A percentile compares a stretch with the other conserved stretches of the same genome.
These are phyloP conservation scores for Bombus soroeensis DNA, from an alignment of 1,140 invertebrate species.

Conservation along the genomic window DNA sequence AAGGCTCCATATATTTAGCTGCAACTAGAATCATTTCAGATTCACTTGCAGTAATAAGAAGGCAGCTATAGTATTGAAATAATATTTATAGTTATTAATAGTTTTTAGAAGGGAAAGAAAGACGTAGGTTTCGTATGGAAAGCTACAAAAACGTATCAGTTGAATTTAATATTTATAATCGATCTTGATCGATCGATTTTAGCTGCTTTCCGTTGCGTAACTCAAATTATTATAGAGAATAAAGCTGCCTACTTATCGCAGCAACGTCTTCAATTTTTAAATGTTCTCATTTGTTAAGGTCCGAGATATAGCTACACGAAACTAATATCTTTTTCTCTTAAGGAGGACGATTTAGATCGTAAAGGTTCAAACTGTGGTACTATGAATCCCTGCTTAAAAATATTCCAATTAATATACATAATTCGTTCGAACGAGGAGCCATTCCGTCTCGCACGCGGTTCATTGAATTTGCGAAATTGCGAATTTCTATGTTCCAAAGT, in stretches of 20 bases:
- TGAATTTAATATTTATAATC: neutral
- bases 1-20: too few species aligned
- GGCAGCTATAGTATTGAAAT: too few species aligned
- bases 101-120: too few species aligned
- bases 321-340: neutral
- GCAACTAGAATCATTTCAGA: too few species aligned
- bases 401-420: constrained; percentile 1
- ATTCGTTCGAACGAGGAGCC: neutral
- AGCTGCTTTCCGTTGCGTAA: too few species aligned
- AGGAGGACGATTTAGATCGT: neutral
- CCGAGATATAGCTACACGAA: neutral
- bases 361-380: neutral
- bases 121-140: too few species aligned
- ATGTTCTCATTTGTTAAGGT: neutral
- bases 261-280: neutral
- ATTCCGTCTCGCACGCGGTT: neutral
- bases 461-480: constrained; percentile 24
- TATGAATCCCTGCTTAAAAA: neutral
- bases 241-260: neutral
- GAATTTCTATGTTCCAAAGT: constrained; percentile 7
- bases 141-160: too few species aligned
- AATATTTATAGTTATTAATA: too few species aligned
- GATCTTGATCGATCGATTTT: neutral
- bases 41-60: too few species aligned
- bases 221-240: neutral